phyloP scores from a whole-genome alignment of 2,888 invertebrate genomes.

The Athalia rosae region DNA sequence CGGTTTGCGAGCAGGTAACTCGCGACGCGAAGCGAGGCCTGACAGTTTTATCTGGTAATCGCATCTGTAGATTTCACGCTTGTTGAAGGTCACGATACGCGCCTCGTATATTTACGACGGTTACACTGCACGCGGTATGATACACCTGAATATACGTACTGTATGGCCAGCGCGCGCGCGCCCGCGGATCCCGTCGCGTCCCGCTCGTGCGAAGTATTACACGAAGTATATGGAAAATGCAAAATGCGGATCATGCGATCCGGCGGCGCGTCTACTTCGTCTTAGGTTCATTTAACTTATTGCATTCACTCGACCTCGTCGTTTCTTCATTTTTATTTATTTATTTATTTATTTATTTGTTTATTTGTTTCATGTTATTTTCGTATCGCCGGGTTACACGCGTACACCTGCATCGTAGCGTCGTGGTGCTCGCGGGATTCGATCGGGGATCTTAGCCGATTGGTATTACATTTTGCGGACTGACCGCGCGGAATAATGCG shows the following conservation, averaged over 20 bases:
- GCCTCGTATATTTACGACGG: not conserved
- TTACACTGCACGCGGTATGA: no score
- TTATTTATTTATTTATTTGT: no score
- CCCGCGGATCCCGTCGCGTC: no score
- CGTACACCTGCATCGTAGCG: not conserved
- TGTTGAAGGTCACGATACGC: constrained; percentile 23
- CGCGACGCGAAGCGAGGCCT: not conserved
- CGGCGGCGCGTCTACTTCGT: constrained; percentile 45
- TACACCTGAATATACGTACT: no score
- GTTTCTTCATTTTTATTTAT: no score
- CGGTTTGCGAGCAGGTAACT: not conserved
- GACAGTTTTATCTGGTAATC: constrained; percentile 14
- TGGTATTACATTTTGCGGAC: constrained; percentile 30
- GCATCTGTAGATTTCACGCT: not conserved
- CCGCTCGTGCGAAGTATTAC: no score
- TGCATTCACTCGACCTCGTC: constrained; percentile 59
- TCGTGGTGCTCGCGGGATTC: constrained; percentile 16
- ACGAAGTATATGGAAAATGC: no score
- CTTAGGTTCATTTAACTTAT: constrained; percentile 47
- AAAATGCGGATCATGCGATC: constrained; percentile 36
- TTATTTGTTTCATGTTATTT: no score
- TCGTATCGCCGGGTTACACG: no score
- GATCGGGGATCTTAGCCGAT: constrained; percentile 26
- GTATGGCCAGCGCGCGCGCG: no score
- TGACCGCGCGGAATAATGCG: constrained; percentile 23